Base-by-base conservation (phyloP, 2,888 invertebrate genomes). In the Prosopocoilus inquinatus region DNA sequence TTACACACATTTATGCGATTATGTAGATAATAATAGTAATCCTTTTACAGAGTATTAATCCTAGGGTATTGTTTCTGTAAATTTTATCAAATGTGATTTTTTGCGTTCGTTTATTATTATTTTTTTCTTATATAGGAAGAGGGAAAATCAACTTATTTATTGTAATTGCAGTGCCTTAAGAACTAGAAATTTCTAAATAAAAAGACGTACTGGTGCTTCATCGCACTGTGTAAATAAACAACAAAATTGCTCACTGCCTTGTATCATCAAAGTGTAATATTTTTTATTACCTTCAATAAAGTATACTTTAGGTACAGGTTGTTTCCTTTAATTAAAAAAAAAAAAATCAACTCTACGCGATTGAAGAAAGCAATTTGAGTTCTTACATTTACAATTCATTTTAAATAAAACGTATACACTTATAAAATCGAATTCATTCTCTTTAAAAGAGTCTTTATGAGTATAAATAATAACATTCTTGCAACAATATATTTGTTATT, bases 51-150 rank as follows among this genome's bases (percentile, higher is more conserved):
- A 41, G 41, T 41, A 41, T 41, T 41, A 41, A 11, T 41, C 11
- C 11, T 41, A 41, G 41, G 41, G 13, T 41, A 41, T 15, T 15
- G 9, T 41, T 41, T 15, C 15, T 41, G 41, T 41, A 41, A 41
- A 41, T 41, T 41, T 41, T 41, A 28, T 28, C 20, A 41, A 41
- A 16, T 41, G 41, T 41, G 41, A 41, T 41, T 41, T 41, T 38
- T 12, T 28, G 20, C 20, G 20, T 28, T 28, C 20, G n/a, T n/a
- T n/a, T n/a, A n/a, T n/a, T 20, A 20, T 20, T 20, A 5, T 41
- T 41, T 41, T 13, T 41, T 41, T 15, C n/a, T 41, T 36, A 11
- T 36, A 36, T 36, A 36, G 36, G 41, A 41, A 41, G 16, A 15
- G 41, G 41, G 41, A 15, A 41, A 41, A 16, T 16, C 16, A 15